phyloP scores from a whole-genome alignment of 1,140 invertebrate species.

The Drosophila aff. region DNA sequence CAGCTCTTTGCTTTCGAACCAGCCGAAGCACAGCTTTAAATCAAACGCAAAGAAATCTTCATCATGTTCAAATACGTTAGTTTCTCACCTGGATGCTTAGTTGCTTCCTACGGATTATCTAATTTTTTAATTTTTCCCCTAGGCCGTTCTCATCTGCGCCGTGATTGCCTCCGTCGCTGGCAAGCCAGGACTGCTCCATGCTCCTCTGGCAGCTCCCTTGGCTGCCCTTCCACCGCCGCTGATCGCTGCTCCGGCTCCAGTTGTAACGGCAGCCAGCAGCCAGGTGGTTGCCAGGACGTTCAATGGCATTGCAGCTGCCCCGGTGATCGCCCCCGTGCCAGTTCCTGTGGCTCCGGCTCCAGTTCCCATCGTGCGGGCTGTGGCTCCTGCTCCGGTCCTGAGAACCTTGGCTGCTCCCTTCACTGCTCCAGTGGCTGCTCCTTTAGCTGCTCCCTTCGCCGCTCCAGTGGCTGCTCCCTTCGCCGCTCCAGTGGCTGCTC shows the following conservation, averaged over 20 bases:
- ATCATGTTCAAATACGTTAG: conserved; percentile 84
- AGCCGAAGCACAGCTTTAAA: conserved; percentile 32
- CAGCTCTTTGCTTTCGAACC: conserved; percentile 49
- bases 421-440: conserved; percentile 26
- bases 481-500: conserved; percentile 36
- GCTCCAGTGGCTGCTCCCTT: conserved; percentile 40
- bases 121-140: not conserved
- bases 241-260: conserved; percentile 75
- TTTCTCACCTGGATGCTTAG: conserved; percentile 1
- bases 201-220: conserved; percentile 63
- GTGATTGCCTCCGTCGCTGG: conserved; percentile 82
- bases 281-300: conserved; percentile 85
- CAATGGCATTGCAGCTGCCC: conserved; percentile 83
- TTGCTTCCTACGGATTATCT: not conserved
- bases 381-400: conserved; percentile 51
- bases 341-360: conserved; percentile 42
- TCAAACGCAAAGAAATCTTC: conserved; percentile 26
- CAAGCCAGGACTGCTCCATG: conserved; percentile 76
- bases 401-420: conserved; percentile 52
- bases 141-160: conserved; percentile 73
- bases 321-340: conserved; percentile 56
- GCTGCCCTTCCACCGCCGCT: conserved; percentile 37
- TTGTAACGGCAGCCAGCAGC: conserved; percentile 85
- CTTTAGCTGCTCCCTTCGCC: conserved; percentile 31
- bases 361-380: conserved; percentile 13